phyloP scores from a whole-genome alignment of 1,140 invertebrate species.

The Pseudobourletiella spinata region DNA sequence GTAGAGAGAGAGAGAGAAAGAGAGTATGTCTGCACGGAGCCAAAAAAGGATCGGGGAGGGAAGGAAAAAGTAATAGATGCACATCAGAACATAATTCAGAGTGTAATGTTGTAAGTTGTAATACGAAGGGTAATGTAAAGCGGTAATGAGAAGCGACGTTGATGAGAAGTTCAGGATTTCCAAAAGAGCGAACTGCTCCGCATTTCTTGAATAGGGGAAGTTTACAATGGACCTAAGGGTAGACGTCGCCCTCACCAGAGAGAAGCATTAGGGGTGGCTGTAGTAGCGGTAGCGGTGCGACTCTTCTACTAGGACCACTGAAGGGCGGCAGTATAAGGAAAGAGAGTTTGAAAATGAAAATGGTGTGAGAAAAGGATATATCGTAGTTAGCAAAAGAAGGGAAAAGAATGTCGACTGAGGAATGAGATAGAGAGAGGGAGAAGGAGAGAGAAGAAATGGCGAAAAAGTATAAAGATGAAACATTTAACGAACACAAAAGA shows the following conservation, averaged over 20 bases:
- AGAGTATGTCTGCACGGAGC: too few relatives aligned
- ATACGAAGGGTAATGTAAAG: background rate
- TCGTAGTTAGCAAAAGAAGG: slow-evolving; percentile 11
- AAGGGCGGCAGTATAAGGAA: slow-evolving; percentile 8
- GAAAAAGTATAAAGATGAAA: slow-evolving; percentile 35
- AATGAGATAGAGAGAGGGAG: background rate
- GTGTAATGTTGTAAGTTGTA: background rate
- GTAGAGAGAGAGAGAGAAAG: too few relatives aligned
- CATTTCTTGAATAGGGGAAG: background rate
- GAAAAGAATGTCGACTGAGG: slow-evolving; percentile 8
- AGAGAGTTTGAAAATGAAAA: slow-evolving; percentile 19
- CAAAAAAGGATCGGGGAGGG: too few relatives aligned
- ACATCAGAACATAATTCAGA: background rate
- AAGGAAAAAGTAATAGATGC: background rate
- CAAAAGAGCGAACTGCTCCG: background rate
- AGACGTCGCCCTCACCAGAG: too few relatives aligned
- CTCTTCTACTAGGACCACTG: too few relatives aligned
- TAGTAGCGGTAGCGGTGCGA: too few relatives aligned
- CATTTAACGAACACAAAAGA: slow-evolving; percentile 35
- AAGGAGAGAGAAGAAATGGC: slow-evolving; percentile 13
- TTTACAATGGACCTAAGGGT: too few relatives aligned
- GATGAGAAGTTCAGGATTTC: slow-evolving; percentile 1
- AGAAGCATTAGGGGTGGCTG: too few relatives aligned
- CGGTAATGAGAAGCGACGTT: background rate
- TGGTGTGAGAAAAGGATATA: slow-evolving; percentile 18